Evolutionary conservation across 2,113 vertebrate species (phyloP).

Genomic region (Cyanistes caeruleus): DNA sequence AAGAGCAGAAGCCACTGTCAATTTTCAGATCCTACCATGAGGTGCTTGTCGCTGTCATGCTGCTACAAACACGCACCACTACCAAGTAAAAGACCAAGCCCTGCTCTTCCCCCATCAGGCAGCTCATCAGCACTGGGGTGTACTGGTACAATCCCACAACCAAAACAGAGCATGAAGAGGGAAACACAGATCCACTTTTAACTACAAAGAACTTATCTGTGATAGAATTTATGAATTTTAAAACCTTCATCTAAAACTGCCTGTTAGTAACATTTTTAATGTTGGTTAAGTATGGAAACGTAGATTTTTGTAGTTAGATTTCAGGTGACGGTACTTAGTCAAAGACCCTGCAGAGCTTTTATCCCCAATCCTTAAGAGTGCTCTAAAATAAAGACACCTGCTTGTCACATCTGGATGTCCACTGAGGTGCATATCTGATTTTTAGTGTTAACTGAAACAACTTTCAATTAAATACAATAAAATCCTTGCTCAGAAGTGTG

Average conservation of each 20-base stretch:
- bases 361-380: not conserved
- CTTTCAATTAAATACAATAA: not conserved
- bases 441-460: not conserved
- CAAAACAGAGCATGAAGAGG: fast-evolving
- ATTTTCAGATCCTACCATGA: not conserved
- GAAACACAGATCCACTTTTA: not conserved
- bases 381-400: not conserved
- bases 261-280: fast-evolving
- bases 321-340: not conserved
- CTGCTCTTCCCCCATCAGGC: not conserved
- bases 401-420: not conserved
- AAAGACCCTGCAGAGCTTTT: not conserved
- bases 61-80: fast-evolving
- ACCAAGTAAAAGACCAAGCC: not conserved
- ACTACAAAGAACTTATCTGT: not conserved
- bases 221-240: not conserved
- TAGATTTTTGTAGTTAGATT: not conserved
- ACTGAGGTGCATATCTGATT: not conserved
- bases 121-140: not conserved
- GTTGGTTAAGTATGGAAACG: not conserved
- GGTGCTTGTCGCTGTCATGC: not conserved
- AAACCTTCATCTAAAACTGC: not conserved
- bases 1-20: fast-evolving
- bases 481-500: not conserved
- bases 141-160: fast-evolving